Base-by-base conservation (phyloP, 2,888 invertebrate species). In the Heliconius erato region DNA sequence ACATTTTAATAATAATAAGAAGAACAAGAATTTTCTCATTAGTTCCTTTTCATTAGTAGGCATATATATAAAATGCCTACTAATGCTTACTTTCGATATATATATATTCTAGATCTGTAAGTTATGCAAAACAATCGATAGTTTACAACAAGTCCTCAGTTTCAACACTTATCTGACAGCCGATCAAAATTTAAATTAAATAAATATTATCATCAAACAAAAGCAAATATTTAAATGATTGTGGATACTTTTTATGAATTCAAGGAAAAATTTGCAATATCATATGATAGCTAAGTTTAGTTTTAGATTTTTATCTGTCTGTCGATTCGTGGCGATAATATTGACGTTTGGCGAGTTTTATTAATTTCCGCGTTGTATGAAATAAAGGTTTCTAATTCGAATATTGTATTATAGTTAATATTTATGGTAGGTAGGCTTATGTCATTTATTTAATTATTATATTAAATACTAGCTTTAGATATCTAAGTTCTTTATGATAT, bases 201-300 rank as follows among this genome's bases (percentile, higher is more conserved):
- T n/a, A 23, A 54, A 9, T 54, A 71, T 44, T 44, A 71, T 71
- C 14, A 1, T 16, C 14, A 44, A 71, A 71, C 69, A 71, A 71
- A 40, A 11, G 69, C n/a, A 40, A 40, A 71, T 71, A 71, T 71
- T 26, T 40, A 44, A 71, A 44, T n/a, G 44, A 44, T 44, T 26
- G 71, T 44, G 40, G 3, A 26, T 2, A 40, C 2, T n/a, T 71
- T 44, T 54, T 54, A 71, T 71, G 26, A 14, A 0, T 44, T 16
- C 4, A 26, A 71, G 71, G 71, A 71, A 71, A 71, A 71, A 26
- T 71, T 71, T 26, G 16, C 71, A 71, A 71, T 16, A 71, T 40
- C 26, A 35, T 44, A 16, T 71, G 71, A 71, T 44, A 71, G 44
- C 40, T 35, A 40, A 23, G 26, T 44, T n/a, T n/a, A n/a, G n/a